Conservation (phyloP, 2,888 invertebrate genomes). For the Cantharis nigra region DNA sequence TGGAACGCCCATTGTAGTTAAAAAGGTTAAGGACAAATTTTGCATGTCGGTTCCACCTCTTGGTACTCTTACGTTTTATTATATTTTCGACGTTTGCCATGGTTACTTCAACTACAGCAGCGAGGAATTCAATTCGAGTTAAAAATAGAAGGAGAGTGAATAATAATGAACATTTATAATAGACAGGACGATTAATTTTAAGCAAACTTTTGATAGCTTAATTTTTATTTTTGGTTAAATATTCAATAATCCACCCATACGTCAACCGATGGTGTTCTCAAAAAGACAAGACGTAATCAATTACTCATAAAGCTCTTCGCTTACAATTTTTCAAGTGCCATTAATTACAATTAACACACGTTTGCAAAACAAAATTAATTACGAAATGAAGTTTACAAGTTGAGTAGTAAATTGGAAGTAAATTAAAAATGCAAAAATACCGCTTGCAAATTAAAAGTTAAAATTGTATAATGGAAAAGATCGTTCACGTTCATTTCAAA, state of each 20-base stretch:
- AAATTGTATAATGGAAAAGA: not conserved
- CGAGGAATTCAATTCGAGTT: slow-evolving; percentile 26
- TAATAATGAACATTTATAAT: slow-evolving; percentile 15
- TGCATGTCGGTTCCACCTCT: slow-evolving; percentile 42
- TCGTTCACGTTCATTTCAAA: not conserved
- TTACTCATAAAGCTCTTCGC: not conserved
- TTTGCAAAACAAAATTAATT: not conserved
- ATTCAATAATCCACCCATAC: not conserved
- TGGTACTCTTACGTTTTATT: slow-evolving; percentile 14
- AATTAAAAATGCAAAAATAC: not conserved
- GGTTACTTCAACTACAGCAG: slow-evolving; percentile 14
- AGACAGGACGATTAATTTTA: slow-evolving; percentile 4
- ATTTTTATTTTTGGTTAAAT: not conserved
- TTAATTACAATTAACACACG: not conserved
- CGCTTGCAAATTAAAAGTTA: not conserved
- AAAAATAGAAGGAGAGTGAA: slow-evolving; percentile 33
- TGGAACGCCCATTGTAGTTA: not conserved
- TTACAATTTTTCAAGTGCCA: not conserved
- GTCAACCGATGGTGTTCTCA: not conserved
- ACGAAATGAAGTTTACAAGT: not conserved
- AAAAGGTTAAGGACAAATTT: slow-evolving; percentile 40
- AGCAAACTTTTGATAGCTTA: not conserved
- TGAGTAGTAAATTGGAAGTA: not conserved
- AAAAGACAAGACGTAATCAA: not conserved
- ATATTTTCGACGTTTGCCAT: slow-evolving; percentile 16